Evolutionary conservation across 1,140 invertebrate genomes (phyloP).

Genomic region (Zaprionus inermis): DNA sequence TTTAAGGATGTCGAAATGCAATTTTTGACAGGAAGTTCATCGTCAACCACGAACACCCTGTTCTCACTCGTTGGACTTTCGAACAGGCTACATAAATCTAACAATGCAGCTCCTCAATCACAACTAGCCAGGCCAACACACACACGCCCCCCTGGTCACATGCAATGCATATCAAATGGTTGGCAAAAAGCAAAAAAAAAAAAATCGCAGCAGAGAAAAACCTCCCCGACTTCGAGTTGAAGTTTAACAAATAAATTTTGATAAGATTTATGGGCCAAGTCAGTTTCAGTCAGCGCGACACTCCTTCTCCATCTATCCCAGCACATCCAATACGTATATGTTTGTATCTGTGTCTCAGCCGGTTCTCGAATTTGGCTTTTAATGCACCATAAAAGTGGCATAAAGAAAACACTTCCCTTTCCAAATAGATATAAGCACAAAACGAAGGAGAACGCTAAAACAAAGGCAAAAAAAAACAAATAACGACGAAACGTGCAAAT

Average conservation of each 20-base stretch:
- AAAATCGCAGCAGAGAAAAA: no score
- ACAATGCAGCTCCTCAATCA: conserved; percentile 70
- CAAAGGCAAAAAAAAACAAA: conserved; percentile 30
- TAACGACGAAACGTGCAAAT: conserved; percentile 73
- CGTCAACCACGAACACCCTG: conserved; percentile 5
- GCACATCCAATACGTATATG: not conserved
- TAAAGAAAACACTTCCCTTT: conserved; percentile 75
- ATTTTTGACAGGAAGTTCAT: conserved; percentile 64
- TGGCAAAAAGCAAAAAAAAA: conserved; percentile 52
- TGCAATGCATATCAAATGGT: conserved; percentile 70
- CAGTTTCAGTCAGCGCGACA: conserved; percentile 28
- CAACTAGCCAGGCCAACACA: conserved; percentile 33
- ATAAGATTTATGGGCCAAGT: conserved; percentile 68
- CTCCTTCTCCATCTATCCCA: conserved; percentile 25
- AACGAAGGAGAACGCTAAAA: conserved; percentile 3
- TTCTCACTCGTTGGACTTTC: conserved; percentile 30
- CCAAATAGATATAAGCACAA: conserved; percentile 74
- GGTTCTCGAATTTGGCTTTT: conserved; percentile 56
- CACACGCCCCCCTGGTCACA: conserved; percentile 34
- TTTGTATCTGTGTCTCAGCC: conserved; percentile 22
- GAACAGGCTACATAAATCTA: conserved; percentile 62
- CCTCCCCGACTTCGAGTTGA: conserved; percentile 49
- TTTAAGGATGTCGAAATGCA: conserved; percentile 37
- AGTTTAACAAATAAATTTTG: conserved; percentile 75
- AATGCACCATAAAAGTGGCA: conserved; percentile 52